Evolutionary conservation across 1,140 invertebrate species (phyloP), one percentile per base, ranked within the genome.

Genomic region (Glossosoma conforme): DNA sequence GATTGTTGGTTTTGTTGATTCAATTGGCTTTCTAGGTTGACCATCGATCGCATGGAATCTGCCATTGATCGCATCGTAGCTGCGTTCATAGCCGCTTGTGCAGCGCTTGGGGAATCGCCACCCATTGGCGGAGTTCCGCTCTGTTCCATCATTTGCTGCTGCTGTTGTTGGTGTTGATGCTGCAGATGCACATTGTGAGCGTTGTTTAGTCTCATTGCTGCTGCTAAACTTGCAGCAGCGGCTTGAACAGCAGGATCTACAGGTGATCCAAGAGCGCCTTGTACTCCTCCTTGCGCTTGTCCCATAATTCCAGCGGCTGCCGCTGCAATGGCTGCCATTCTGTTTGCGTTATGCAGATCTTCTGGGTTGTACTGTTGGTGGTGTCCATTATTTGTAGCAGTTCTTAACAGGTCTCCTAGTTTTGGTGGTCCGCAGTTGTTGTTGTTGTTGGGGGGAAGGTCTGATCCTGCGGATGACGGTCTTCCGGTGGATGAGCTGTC

Each of bases 401-500:
- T 81, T 65, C 83, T 68, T 37, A 85, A 70, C 53, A 86, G 77
- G 60, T 85, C 83, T 58, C 81, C 79, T 35, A 84, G 72, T 64
- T 86, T 86, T 61, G 81, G 85, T 56, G 79, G 83, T 66, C 80
- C 84, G 60, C 85, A 86, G 57, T 84, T 86, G 62, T 82, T 85
- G 60, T 78, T 81, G 64, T 82, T 82, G 60, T 81, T 79, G 36
- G 77, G 82, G 54, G 80, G 80, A 54, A 76, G 78, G 74, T 89
- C 86, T 33, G 86, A 87, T 36, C 85, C 83, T 32, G 86, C 84
- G 20, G 85, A 87, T 11, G 85, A 87, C 9, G 88, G 78, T 28
- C 86, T 82, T 35, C 86, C 87, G 54, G 84, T 86, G 24, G 85
- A 88, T 20, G 85, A 87, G 59, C 84, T 86, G 65, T 90, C 87